Percentiles rank a stretch among this genome's conserved stretches.
These are phyloP conservation scores for Allacma fusca DNA, from an alignment of 2,888 invertebrate species.

Conservation along the genomic window DNA sequence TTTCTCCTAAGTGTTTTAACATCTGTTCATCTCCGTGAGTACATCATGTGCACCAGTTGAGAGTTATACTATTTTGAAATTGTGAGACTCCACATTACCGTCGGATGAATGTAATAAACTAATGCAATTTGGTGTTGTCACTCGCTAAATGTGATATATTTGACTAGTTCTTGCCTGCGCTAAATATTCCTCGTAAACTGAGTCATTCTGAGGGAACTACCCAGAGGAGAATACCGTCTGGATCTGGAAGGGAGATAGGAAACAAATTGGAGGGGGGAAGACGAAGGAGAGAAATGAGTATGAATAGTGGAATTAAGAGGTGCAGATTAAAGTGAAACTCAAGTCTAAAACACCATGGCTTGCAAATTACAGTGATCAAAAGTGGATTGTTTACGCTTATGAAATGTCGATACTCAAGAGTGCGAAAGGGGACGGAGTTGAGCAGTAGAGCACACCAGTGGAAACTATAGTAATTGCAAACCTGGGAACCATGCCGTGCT, in stretches of 20 bases:
- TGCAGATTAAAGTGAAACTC: constrained; percentile 11
- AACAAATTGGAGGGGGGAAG: no score
- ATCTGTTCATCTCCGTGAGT: neutral
- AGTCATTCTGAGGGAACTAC: no score
- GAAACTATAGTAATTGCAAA: constrained; percentile 3
- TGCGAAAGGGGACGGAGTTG: neutral
- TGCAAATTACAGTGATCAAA: constrained; percentile 8
- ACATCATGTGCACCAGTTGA: neutral
- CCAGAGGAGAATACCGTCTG: no score
- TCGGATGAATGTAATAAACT: constrained; percentile 8
- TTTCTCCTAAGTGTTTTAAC: neutral
- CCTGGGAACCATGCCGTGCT: neutral
- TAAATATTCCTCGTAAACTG: no score
- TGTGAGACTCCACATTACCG: neutral
- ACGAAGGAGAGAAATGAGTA: constrained; percentile 4
- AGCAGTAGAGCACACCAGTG: neutral
- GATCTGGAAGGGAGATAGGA: no score
- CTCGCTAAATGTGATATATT: constrained; percentile 4
- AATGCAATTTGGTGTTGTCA: constrained; percentile 2
- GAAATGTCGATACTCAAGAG: neutral
- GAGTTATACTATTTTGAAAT: neutral
- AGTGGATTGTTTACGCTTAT: neutral
- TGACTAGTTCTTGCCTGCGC: neutral
- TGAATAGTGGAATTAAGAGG: constrained; percentile 9
- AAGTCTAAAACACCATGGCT: constrained; percentile 1